These are phyloP conservation scores for Alcis repandata DNA, from an alignment of 2,888 invertebrate species.

Conservation along the genomic window DNA sequence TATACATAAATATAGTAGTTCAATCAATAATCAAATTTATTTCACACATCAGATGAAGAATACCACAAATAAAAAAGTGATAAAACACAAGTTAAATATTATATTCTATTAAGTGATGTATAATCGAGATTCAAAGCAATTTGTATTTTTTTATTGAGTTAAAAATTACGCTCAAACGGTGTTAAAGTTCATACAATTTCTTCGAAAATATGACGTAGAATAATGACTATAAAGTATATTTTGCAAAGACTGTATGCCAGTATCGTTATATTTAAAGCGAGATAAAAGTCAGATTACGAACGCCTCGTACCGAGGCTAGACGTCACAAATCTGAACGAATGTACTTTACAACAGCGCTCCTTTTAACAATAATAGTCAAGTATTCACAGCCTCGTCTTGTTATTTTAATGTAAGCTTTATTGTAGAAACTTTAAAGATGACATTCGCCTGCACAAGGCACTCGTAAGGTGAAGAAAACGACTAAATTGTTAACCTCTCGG, in stretches of 20 bases:
- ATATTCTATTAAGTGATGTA: no score
- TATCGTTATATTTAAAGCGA: slow-evolving; percentile 35
- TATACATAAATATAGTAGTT: no score
- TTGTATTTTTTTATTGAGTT: no score
- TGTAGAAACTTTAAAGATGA: slow-evolving; percentile 27
- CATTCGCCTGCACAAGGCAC: slow-evolving; percentile 12
- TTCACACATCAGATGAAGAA: no score
- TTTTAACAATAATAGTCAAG: slow-evolving; percentile 58
- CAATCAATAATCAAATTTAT: no score
- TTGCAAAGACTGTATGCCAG: slow-evolving; percentile 19
- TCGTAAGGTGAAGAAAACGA: slow-evolving; percentile 40
- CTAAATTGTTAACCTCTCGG: slow-evolving; percentile 45
- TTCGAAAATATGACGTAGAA: neutral
- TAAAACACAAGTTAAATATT: no score
- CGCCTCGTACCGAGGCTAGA: slow-evolving; percentile 37
- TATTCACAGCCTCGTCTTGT: slow-evolving; percentile 50
- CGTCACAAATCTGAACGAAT: slow-evolving; percentile 53
- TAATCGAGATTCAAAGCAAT: no score
- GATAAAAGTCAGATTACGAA: slow-evolving; percentile 45
- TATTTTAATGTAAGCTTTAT: slow-evolving; percentile 47
- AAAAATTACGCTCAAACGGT: neutral
- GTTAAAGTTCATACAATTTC: no score
- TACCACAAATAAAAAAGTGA: no score
- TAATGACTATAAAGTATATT: slow-evolving; percentile 4
- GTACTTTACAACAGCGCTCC: slow-evolving; percentile 56